Base-by-base conservation (phyloP, 2,797 vertebrate genomes). In the Yasuhikotakia modesta region DNA sequence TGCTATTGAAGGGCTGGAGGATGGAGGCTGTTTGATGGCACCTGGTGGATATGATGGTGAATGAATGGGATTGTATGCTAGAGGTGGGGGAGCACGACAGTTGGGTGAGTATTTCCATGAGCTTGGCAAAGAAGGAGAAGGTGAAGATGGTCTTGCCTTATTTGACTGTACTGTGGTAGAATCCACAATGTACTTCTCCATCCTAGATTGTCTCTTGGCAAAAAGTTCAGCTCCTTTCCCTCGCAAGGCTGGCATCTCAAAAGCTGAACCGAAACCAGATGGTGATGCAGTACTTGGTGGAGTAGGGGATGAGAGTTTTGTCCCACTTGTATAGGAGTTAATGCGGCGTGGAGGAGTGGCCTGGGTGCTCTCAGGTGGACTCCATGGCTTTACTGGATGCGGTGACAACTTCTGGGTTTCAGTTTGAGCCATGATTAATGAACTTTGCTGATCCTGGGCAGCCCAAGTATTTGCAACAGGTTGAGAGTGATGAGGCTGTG, bases 111-210 rank as follows among this genome's bases (percentile, higher is more conserved):
- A 99, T 90, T 97, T 99, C 96, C 96, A 99, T 64, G 95, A 94
- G 12, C 91, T 92, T 0, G 97, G 96, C 82, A 99, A 89, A 67
- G 98, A 98, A 16, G 95, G 93, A 55, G 93, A 92, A 74, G 98
- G 98, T 45, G 98, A 99, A 75, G 93, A 82, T 55, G 95, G 85
- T 48, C 94, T 94, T 76, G 93, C 93, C 86, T 92, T 93, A 79
- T 96, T 95, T 79, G 96, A 95, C 88, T 97, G 94, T 79, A 98
- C 97, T 0, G 96, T 96, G 84, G 96, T 93, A 16, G 97, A 97
- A 90, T 99, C 98, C 27, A 99, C 97, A 76, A 99, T 92, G 4
- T 94, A 99, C 85, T 96, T 98, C 90, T 99, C 96, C 98, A 99
- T 99, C 19, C 98, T 95, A 17, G 97, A 97, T 86, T 96, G 97